Conservation (phyloP, 2,888 invertebrate genomes). For the Pecten maximus region DNA sequence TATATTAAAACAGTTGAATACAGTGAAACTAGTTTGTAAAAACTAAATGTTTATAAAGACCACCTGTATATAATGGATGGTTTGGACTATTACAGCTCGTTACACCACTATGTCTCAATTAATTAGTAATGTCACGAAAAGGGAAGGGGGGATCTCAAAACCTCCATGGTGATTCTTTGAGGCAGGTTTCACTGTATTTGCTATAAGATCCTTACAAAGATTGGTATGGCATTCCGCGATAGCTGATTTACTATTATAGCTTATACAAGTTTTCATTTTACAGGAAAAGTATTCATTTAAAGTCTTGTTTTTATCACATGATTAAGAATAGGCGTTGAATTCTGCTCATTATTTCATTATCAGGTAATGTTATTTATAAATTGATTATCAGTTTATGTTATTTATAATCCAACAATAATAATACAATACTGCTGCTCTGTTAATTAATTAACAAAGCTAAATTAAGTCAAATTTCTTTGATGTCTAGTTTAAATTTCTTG, state of each 20-base stretch:
- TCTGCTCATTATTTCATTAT: too few species aligned
- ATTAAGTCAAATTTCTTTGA: too few species aligned
- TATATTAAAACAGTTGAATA: not conserved
- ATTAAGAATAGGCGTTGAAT: not conserved
- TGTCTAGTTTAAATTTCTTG: too few species aligned
- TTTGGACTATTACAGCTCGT: too few species aligned
- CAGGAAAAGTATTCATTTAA: not conserved
- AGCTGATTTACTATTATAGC: not conserved
- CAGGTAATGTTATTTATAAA: too few species aligned
- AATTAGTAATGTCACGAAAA: too few species aligned
- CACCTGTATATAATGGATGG: not conserved
- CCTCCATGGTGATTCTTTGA: not conserved
- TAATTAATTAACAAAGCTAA: too few species aligned
- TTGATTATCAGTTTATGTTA: too few species aligned
- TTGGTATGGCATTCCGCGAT: not conserved
- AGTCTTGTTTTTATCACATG: not conserved
- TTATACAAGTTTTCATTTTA: not conserved
- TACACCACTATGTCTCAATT: too few species aligned
- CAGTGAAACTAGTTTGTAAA: not conserved
- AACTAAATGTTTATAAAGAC: not conserved
- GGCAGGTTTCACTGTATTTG: constrained; percentile 1
- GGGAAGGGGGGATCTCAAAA: too few species aligned
- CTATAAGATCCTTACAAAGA: not conserved
- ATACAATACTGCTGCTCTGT: too few species aligned
- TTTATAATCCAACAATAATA: too few species aligned